phyloP scores from a whole-genome alignment of 2,888 invertebrate genomes.

The Cylloceria caligata region DNA sequence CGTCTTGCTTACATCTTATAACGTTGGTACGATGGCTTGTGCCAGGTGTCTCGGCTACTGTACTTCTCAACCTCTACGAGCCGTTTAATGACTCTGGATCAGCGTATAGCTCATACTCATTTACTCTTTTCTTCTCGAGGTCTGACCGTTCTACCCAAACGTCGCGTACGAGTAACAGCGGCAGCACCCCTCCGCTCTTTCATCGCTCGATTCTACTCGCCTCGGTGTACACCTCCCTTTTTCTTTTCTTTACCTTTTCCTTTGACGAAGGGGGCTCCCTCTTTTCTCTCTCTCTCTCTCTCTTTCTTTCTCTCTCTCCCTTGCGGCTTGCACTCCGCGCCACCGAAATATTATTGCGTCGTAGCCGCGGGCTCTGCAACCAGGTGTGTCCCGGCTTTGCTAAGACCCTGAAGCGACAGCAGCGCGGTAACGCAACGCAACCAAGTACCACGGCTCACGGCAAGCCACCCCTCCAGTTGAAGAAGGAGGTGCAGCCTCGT shows the following conservation, averaged over 20 bases:
- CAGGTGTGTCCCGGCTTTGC: conserved; percentile 61
- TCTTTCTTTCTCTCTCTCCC: too few species aligned
- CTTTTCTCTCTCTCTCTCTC: too few species aligned
- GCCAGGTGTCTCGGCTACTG: conserved; percentile 66
- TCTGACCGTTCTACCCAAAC: conserved; percentile 58
- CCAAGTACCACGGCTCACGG: conserved; percentile 34
- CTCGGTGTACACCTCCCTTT: conserved; percentile 35
- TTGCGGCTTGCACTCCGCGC: conserved; percentile 1
- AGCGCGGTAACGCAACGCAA: conserved; percentile 45
- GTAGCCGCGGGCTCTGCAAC: conserved; percentile 61
- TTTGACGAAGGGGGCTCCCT: conserved; percentile 31
- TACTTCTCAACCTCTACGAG: conserved; percentile 54
- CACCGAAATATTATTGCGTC: conserved; percentile 54
- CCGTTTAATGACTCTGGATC: conserved; percentile 66
- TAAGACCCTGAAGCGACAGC: conserved; percentile 48
- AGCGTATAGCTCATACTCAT: conserved; percentile 42
- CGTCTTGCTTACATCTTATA: conserved; percentile 38
- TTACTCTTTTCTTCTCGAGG: conserved; percentile 59
- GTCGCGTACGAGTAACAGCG: conserved; percentile 14
- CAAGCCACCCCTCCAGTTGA: conserved; percentile 51
- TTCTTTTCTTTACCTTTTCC: conserved; percentile 63
- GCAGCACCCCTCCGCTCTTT: conserved; percentile 41
- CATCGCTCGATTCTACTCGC: conserved; percentile 31
- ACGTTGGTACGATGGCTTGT: conserved; percentile 67
- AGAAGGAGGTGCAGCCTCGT: conserved; percentile 44